Evolutionary conservation across 2,888 invertebrate genomes (phyloP).

Genomic region (Saturnia japonica): DNA sequence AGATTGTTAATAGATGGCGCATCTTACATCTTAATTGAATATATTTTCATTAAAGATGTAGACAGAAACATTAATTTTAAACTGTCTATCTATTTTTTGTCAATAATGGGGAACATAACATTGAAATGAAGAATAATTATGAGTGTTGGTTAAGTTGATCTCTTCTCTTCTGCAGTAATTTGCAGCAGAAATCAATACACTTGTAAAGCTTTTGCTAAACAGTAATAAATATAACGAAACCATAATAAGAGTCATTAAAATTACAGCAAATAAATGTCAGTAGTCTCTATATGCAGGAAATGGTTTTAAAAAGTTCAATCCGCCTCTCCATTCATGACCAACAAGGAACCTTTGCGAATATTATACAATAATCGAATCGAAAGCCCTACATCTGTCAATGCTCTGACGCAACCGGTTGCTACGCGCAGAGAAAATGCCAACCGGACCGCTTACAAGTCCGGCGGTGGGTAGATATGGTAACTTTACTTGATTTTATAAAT

Average conservation of each 20-base stretch:
- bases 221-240: too few species aligned
- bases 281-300: not conserved
- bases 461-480: not conserved
- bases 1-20: too few species aligned
- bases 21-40: too few species aligned
- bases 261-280: not conserved
- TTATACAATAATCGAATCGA: slow-evolving; percentile 21
- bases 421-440: slow-evolving; percentile 27
- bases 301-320: not conserved
- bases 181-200: too few species aligned
- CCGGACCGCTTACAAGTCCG: slow-evolving; percentile 15
- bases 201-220: too few species aligned
- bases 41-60: too few species aligned
- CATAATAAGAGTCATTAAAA: not conserved
- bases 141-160: too few species aligned
- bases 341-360: slow-evolving; percentile 13
- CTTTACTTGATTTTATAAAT: not conserved
- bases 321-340: not conserved
- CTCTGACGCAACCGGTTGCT: slow-evolving; percentile 28
- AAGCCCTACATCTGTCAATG: slow-evolving; percentile 25
- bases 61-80: too few species aligned
- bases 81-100: too few species aligned
- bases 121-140: too few species aligned
- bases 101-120: too few species aligned
- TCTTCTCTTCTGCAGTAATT: too few species aligned